Conservation (phyloP, 2,113 vertebrate genomes). For the Labeo rohita region DNA sequence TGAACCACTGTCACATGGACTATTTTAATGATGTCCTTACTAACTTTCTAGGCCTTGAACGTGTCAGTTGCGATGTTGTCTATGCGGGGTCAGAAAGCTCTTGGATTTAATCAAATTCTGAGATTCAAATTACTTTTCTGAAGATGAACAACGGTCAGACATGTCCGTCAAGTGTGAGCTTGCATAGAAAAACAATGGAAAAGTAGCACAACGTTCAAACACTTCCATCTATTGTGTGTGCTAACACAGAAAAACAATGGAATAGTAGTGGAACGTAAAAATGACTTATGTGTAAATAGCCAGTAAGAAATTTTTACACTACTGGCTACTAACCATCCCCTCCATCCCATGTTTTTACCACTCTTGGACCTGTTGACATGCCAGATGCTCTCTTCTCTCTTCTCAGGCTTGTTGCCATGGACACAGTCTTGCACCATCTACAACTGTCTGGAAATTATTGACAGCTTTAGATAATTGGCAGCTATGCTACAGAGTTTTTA, state of each 20-base stretch:
- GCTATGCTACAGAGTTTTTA: not conserved
- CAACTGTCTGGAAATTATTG: slow-evolving; percentile 21
- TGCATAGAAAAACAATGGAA: not conserved
- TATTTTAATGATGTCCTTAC: too few species aligned
- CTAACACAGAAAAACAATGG: not conserved
- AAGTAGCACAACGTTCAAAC: not conserved
- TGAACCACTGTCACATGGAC: too few species aligned
- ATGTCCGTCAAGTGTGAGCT: not conserved
- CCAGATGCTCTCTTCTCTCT: slow-evolving; percentile 38
- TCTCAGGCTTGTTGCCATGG: slow-evolving; percentile 47
- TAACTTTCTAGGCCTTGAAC: too few species aligned
- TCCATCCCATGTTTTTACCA: not conserved
- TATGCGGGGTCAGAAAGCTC: too few species aligned
- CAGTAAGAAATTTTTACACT: not conserved
- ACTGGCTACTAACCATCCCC: not conserved
- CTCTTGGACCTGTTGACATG: slow-evolving; percentile 34
- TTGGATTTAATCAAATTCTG: too few species aligned
- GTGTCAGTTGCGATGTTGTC: too few species aligned
- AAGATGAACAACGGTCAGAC: too few species aligned
- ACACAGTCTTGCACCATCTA: slow-evolving; percentile 26
- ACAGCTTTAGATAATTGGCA: slow-evolving; percentile 13
- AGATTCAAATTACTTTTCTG: too few species aligned
- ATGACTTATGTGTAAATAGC: not conserved
- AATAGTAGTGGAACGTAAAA: not conserved
- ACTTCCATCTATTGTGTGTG: not conserved